These are phyloP conservation scores for Lepidocyrtinus sp. DNA, from an alignment of 2,888 invertebrate genomes.

Conservation along the genomic window DNA sequence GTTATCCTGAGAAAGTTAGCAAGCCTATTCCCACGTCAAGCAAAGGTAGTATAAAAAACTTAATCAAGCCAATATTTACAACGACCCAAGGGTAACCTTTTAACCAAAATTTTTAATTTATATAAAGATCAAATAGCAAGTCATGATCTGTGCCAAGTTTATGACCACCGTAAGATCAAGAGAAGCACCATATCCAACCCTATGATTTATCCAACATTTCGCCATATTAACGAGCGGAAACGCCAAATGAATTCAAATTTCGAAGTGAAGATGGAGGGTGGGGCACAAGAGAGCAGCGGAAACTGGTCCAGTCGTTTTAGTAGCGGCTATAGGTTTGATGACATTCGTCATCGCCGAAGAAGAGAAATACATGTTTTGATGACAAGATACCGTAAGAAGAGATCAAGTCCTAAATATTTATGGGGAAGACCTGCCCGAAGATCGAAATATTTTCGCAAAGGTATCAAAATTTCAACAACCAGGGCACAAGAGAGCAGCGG, in stretches of 20 bases:
- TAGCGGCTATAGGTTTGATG: neutral
- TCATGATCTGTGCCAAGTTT: neutral
- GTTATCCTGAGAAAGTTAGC: neutral
- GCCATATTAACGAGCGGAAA: conserved; percentile 7
- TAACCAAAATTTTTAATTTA: neutral
- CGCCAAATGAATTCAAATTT: neutral
- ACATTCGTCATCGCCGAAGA: conserved; percentile 15
- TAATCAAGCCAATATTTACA: no score
- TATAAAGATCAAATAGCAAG: neutral
- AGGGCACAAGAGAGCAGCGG: neutral
- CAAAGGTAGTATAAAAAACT: no score
- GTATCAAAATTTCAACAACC: no score
- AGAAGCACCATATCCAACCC: conserved; percentile 3
- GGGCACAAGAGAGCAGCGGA: neutral
- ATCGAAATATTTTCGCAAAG: conserved; percentile 27
- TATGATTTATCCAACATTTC: neutral
- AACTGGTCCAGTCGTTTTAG: neutral
- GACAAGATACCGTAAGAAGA: conserved; percentile 31
- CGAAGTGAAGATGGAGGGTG: neutral
- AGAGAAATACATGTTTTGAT: conserved; percentile 36
- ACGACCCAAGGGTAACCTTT: no score
- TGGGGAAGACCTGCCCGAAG: neutral
- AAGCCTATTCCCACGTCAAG: no score
- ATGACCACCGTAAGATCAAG: neutral
- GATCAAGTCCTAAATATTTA: neutral